Base-by-base conservation (phyloP, 2,113 vertebrate genomes). In the Prietella phreatophila region DNA sequence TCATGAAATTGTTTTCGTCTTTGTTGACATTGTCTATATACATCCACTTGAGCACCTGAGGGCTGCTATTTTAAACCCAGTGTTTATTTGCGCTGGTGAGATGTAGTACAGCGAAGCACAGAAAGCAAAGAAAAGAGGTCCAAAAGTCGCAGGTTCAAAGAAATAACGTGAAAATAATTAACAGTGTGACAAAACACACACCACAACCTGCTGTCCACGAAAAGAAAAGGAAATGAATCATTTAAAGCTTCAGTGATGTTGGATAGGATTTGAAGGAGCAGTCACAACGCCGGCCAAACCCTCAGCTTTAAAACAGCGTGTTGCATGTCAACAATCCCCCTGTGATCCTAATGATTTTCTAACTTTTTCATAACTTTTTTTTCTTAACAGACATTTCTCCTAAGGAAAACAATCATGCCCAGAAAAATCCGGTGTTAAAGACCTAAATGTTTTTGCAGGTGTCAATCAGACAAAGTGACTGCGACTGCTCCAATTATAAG, bases 391-490 rank as follows among this genome's bases (percentile, higher is more conserved):
- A 47, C 84, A 85, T 91, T 91, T 91, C 86, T 91, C 60, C 39
- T 83, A 88, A 92, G 75, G 89, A 93, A 93, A 94, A 94, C 90
- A 93, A 92, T 87, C 88, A 82, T 83, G 84, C 69, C 55, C 84
- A 89, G 91, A 90, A 89, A 91, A 91, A 81, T 90, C 42, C 75
- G 89, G 19, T 90, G 91, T 94, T 94, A 93, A 69, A 86, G 82
- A 56, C 85, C 89, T 88, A 91, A 92, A 91, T 87, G 91, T 94
- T 95, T 94, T 92, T 91, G 92, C 92, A 94, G 92, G 91, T 91
- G 93, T 93, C 93, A 93, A 93, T 95, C 93, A 94, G 55, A 58
- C 84, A 91, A 93, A 94, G 92, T 93, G 93, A 92, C 92, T 89
- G 87, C 90, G 94, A 94, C 92, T 88, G 92, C 90, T 92, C 88